Evolutionary conservation across 1,140 invertebrate genomes (phyloP), one percentile per base, ranked within the genome.

Genomic region (Tetragnatha versicolor): DNA sequence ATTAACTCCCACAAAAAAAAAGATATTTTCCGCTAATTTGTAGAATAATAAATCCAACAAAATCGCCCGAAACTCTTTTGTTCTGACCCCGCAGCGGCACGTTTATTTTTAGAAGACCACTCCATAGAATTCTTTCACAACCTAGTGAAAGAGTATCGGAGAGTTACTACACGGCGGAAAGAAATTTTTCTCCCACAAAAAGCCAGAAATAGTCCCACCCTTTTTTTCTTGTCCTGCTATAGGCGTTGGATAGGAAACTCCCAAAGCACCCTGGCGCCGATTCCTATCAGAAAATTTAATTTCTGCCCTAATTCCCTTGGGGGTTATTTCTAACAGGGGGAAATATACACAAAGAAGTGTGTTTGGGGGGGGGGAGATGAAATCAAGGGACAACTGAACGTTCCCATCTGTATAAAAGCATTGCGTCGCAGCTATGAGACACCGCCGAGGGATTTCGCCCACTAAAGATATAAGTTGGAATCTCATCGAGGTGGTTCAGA

Each of bases 251-350:
- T 29, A 49, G 42, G 35, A 66, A 37, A 42, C 20, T 77, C 73
- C 73, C 73, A 65, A 35, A 53, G 73, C 73, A 51, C 73, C 61
- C 42, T 27, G 27, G 39, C 45, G 60, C 47, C 73, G 47, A 53
- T 51, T 77, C 73, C 73, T 65, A 77, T 77, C 73, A 61, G 73
- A 77, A 77, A 77, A 77, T 77, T 77, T 77, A 77, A 77, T 77
- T 77, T 77, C 73, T 77, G 29, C 60, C 42, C 47, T 17, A 65
- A 53, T 22, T 66, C 73, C 55, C 73, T 5, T 2, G 61, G 47
- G 73, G 66, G 73, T 77, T 77, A 77, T 77, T 77, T 65, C 60
- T 65, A 77, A 77, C 39, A 58, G 47, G 31, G 37, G 33, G 42
- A 77, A 77, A 77, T 61, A 77, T 53, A 65, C 31, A 63, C 42